Evolutionary conservation across 2,113 vertebrate species (phyloP), one percentile per base, ranked within the genome.

Genomic region (Eclectus roratus): DNA sequence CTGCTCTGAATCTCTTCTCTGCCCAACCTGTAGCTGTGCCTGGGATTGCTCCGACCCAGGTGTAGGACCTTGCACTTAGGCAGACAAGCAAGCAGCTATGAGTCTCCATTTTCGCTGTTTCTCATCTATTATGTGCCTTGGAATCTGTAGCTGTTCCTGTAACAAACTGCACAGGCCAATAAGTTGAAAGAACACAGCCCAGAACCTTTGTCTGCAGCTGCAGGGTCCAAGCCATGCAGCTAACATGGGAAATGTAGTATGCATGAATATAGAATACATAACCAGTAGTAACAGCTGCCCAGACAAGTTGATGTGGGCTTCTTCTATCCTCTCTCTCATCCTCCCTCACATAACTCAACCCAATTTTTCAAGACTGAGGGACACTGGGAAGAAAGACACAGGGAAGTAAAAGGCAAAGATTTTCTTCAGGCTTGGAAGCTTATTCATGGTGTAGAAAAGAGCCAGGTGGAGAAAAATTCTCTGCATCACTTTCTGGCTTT

Each of bases 231-330:
- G 92, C 39, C 86, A 69, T 49, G 64, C 56, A 91, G 93, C 77
- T 92, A 89, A 96, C 86, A 94, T 81, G 86, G 96, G 96, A 96
- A 96, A 94, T 82, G 50, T 49, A 92, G 66, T 49, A 93, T 77
- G 88, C 93, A 89, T 89, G 91, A 93, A 37, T 65, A 43, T 21
- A 81, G 88, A 70, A 93, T 93, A 95, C 86, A 89, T 93, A 95
- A 96, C 96, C 91, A 97, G 58, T 28, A 73, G 73, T 61, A 96
- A 95, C 96, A 96, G 83, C 93, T 97, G 94, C 77, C 94, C 95
- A 95, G 94, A 88, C 52, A 61, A 91, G 41, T 79, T 96, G 94
- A 83, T 93, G 93, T 33, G 91, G 90, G 91, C 80, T 80, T 84
- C 92, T 91, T 84, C 90, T 63, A 83, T 83, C 86, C 69, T 90